phyloP scores from a whole-genome alignment of 1,140 invertebrate genomes.

The Anoplophora glabripennis region DNA sequence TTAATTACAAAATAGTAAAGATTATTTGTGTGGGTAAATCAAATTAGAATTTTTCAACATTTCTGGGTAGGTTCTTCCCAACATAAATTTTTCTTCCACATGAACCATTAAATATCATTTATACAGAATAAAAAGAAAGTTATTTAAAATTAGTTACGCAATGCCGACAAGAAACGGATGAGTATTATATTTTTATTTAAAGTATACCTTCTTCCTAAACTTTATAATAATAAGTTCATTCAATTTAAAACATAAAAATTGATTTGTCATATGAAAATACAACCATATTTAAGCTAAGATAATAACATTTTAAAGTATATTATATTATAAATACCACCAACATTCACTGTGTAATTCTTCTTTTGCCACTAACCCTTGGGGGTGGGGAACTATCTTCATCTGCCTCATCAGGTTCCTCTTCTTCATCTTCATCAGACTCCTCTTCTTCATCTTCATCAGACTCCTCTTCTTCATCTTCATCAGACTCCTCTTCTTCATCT shows the following conservation, averaged over 20 bases:
- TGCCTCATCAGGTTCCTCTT: too few species aligned
- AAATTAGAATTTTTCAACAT: too few species aligned
- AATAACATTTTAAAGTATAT: not conserved
- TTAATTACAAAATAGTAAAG: too few species aligned
- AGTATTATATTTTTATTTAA: not conserved
- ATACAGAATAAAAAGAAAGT: too few species aligned
- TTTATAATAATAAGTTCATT: not conserved
- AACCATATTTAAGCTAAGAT: not conserved
- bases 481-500: conserved; percentile 23
- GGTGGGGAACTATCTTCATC: conserved; percentile 18
- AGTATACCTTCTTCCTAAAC: not conserved
- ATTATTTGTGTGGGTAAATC: too few species aligned
- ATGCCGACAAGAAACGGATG: not conserved
- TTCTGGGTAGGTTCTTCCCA: too few species aligned
- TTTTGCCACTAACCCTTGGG: conserved; percentile 32
- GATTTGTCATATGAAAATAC: not conserved
- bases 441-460: conserved; percentile 23
- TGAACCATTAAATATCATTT: too few species aligned
- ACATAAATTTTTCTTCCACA: too few species aligned
- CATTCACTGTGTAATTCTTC: conserved; percentile 32
- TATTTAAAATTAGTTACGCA: too few species aligned
- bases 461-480: conserved; percentile 24
- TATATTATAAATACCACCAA: not conserved
- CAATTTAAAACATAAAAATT: conserved; percentile 9
- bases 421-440: conserved; percentile 29